These are phyloP conservation scores for Tricholaema leucomelas DNA, from an alignment of 2,113 vertebrate species.

Conservation along the genomic window DNA sequence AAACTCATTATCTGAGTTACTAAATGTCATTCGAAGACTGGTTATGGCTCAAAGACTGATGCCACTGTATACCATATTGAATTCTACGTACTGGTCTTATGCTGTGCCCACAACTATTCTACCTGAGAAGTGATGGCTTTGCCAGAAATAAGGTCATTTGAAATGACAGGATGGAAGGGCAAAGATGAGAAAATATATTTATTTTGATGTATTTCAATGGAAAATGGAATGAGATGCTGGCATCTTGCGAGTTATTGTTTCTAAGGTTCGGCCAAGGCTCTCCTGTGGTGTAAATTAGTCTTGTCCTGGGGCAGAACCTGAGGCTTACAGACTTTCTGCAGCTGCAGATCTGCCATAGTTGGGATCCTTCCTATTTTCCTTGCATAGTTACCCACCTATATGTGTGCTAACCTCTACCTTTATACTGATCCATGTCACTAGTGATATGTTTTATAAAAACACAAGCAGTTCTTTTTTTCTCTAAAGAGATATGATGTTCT, in stretches of 20 bases:
- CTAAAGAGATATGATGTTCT: neutral
- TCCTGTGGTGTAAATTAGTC: neutral
- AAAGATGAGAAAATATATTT: neutral
- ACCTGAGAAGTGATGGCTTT: neutral
- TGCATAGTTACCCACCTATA: too few species aligned
- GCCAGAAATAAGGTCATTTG: neutral
- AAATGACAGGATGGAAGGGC: neutral
- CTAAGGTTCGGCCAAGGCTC: neutral
- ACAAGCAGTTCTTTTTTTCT: neutral
- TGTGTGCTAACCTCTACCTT: neutral
- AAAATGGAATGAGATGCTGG: neutral
- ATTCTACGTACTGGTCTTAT: neutral
- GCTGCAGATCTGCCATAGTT: neutral
- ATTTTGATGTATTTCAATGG: neutral
- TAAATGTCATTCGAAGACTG: neutral
- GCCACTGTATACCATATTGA: neutral
- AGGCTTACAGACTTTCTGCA: neutral
- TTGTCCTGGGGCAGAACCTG: neutral
- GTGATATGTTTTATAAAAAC: neutral
- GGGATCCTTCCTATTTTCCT: neutral
- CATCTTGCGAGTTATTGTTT: neutral
- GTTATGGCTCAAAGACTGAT: neutral
- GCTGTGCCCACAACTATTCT: neutral
- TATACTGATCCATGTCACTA: neutral
- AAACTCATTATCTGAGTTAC: neutral